These are phyloP conservation scores for Drosophila anomalipes DNA, from an alignment of 2,888 invertebrate species.

Conservation along the genomic window DNA sequence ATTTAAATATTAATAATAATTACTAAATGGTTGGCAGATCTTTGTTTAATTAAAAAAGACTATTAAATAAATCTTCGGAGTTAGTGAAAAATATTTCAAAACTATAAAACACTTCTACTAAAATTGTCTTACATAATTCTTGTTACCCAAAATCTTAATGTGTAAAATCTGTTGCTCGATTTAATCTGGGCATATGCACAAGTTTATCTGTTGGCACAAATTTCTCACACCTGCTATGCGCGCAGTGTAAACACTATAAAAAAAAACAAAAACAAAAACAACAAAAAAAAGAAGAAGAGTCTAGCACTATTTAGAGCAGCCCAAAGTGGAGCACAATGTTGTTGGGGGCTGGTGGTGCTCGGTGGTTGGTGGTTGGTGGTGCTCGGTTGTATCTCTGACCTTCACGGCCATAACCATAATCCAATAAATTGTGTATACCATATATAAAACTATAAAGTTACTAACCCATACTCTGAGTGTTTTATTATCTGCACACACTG, in stretches of 20 bases:
- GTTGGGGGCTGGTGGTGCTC: not conserved
- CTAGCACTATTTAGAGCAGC: conserved; percentile 18
- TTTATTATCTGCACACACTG: conserved; percentile 63
- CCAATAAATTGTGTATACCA: conserved; percentile 75
- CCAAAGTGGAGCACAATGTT: conserved; percentile 53
- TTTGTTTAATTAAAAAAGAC: not conserved
- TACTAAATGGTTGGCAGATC: not conserved
- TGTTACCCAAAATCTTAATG: conserved; percentile 1
- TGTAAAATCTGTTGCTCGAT: conserved; percentile 2
- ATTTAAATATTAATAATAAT: not conserved
- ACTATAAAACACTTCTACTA: not conserved
- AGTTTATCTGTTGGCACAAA: conserved; percentile 69
- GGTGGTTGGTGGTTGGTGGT: conserved; percentile 5
- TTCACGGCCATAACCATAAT: conserved; percentile 77
- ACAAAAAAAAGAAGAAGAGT: conserved; percentile 11
- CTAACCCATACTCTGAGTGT: conserved; percentile 67
- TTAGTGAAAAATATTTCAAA: not conserved
- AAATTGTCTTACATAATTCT: not conserved
- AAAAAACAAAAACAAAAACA: conserved; percentile 10
- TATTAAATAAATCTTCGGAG: no score
- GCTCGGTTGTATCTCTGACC: conserved; percentile 61
- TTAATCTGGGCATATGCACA: conserved; percentile 38
- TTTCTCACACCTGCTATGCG: conserved; percentile 68
- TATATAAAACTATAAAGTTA: conserved; percentile 73
- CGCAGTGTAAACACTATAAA: conserved; percentile 43